Percentiles rank a stretch among this genome's conserved stretches.
These are phyloP conservation scores for Sturmia bella DNA, from an alignment of 2,888 invertebrate genomes.

Conservation along the genomic window DNA sequence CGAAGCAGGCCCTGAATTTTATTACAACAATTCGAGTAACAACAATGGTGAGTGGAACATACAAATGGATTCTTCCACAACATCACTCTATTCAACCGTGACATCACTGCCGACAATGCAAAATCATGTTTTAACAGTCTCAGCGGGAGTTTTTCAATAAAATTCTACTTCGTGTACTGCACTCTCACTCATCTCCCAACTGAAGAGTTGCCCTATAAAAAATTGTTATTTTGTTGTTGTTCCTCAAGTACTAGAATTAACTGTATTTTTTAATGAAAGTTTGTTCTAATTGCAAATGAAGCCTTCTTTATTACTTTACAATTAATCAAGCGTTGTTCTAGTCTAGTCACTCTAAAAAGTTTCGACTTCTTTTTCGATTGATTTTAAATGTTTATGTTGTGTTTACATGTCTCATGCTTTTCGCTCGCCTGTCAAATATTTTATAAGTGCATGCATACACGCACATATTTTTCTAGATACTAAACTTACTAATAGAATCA, in stretches of 20 bases:
- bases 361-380: constrained; percentile 8
- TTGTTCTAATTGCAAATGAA: constrained; percentile 31
- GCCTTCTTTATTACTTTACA: constrained; percentile 35
- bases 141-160: constrained; percentile 74
- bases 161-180: neutral
- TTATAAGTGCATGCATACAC: too few species aligned
- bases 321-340: constrained; percentile 78
- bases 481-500: too few species aligned
- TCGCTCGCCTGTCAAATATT: too few species aligned
- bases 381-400: constrained; percentile 32
- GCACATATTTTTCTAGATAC: too few species aligned
- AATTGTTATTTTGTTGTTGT: constrained; percentile 35
- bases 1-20: constrained; percentile 77
- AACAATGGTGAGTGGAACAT: constrained; percentile 80
- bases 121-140: constrained; percentile 61
- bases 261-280: constrained; percentile 17
- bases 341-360: constrained; percentile 73
- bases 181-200: neutral
- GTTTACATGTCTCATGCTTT: neutral
- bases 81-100: constrained; percentile 70
- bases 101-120: constrained; percentile 26
- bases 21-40: constrained; percentile 79
- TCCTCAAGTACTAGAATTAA: neutral
- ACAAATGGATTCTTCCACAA: constrained; percentile 74
- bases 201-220: neutral